Evolutionary conservation across 2,888 invertebrate genomes (phyloP).

Genomic region (Blastobasis lacticolella): DNA sequence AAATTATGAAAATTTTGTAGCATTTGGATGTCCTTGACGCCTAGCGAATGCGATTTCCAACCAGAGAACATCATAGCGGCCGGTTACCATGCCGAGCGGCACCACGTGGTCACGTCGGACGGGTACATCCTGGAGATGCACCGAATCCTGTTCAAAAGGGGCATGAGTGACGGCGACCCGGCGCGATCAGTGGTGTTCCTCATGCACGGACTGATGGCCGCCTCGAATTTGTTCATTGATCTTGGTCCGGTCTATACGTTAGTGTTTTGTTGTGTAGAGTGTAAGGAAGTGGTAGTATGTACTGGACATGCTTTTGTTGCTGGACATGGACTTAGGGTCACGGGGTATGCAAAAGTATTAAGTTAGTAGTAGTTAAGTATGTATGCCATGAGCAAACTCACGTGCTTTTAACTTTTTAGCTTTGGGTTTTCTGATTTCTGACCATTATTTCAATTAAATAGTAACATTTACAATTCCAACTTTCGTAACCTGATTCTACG

Average conservation of each 20-base stretch:
- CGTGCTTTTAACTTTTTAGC: no score
- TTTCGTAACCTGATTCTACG: conserved; percentile 13
- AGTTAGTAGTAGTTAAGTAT: no score
- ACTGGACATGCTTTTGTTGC: no score
- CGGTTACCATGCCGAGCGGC: conserved; percentile 27
- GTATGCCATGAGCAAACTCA: no score
- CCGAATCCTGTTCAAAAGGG: conserved; percentile 26
- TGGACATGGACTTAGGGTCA: no score
- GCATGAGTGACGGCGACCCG: conserved; percentile 6
- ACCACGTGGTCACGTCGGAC: conserved; percentile 25
- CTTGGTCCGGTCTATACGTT: conserved; percentile 25
- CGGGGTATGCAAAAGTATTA: no score
- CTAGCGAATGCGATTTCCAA: conserved; percentile 15
- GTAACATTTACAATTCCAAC: no score
- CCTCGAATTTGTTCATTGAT: conserved; percentile 19
- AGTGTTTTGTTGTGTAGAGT: neutral
- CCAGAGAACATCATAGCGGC: conserved; percentile 14
- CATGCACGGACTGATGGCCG: conserved; percentile 28
- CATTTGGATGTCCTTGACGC: no score
- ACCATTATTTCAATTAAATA: no score
- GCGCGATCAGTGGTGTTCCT: conserved; percentile 26
- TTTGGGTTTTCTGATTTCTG: no score
- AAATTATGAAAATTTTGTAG: no score
- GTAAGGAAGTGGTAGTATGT: no score
- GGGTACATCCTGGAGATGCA: conserved; percentile 32